phyloP scores from a whole-genome alignment of 2,888 invertebrate genomes.

The Escarpia spicata region DNA sequence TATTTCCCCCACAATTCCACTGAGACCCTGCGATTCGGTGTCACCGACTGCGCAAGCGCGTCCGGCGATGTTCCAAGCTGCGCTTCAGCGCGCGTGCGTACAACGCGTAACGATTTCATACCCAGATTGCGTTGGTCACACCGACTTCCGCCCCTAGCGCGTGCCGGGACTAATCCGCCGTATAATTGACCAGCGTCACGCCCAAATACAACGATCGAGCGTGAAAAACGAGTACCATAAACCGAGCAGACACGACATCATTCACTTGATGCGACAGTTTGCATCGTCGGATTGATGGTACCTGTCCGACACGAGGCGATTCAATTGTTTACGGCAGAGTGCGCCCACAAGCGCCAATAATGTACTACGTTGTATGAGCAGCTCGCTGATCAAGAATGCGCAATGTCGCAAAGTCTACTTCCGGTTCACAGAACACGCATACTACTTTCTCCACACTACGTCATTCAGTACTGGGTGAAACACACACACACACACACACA shows the following conservation, averaged over 20 bases:
- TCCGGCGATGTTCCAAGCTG: background rate
- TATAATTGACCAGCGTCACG: background rate
- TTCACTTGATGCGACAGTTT: background rate
- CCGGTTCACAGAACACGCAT: background rate
- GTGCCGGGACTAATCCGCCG: background rate
- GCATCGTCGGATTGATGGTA: background rate
- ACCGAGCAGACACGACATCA: background rate
- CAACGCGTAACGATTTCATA: conserved; percentile 16
- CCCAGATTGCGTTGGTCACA: conserved; percentile 6
- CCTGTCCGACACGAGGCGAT: background rate
- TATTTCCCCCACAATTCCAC: background rate
- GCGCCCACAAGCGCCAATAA: background rate
- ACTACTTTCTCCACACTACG: too few relatives aligned
- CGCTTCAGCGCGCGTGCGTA: background rate
- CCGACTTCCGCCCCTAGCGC: background rate
- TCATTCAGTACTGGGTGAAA: too few relatives aligned
- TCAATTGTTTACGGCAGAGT: background rate
- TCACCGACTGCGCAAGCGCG: background rate
- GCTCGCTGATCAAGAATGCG: background rate
- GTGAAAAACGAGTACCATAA: background rate
- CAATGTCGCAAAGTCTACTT: background rate
- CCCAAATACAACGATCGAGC: background rate
- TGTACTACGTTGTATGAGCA: background rate
- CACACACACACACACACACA: too few relatives aligned
- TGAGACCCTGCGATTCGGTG: background rate